phyloP scores from a whole-genome alignment of 2,888 invertebrate species.

The Netelia fuscicornis region DNA sequence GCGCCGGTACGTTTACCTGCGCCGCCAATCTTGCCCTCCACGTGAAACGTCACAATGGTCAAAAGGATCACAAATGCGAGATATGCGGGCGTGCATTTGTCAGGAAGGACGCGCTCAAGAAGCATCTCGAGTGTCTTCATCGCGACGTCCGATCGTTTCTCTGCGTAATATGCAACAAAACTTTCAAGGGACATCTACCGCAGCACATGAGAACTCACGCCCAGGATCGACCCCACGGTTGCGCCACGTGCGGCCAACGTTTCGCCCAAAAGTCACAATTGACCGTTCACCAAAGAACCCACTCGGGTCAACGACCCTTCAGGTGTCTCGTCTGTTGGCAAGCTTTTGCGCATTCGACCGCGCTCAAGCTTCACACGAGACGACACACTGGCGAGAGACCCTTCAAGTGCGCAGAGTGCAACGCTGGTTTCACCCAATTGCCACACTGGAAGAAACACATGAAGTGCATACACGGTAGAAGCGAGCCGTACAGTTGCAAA shows the following conservation, averaged over 20 bases:
- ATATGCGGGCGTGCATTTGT: conserved; percentile 93
- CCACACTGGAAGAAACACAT: conserved; percentile 96
- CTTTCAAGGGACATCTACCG: conserved; percentile 92
- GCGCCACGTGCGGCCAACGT: conserved; percentile 91
- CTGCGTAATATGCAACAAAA: conserved; percentile 93
- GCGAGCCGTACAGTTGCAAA: conserved; percentile 91
- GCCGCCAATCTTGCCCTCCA: conserved; percentile 85
- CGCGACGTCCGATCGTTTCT: conserved; percentile 91
- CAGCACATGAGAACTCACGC: conserved; percentile 94
- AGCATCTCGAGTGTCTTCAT: conserved; percentile 92
- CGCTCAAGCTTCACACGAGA: conserved; percentile 92
- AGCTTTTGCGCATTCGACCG: conserved; percentile 94
- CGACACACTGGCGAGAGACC: conserved; percentile 95
- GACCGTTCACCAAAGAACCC: conserved; percentile 93
- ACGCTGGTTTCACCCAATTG: conserved; percentile 91
- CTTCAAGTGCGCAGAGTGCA: conserved; percentile 88
- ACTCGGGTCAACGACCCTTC: conserved; percentile 94
- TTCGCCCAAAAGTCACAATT: conserved; percentile 94
- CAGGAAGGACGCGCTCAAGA: conserved; percentile 90
- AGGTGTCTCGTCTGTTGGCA: conserved; percentile 92
- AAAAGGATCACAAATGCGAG: conserved; percentile 92
- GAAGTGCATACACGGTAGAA: conserved; percentile 92
- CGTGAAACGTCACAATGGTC: conserved; percentile 89
- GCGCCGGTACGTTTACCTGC: conserved; percentile 89
- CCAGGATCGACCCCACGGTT: conserved; percentile 91